Conservation (phyloP, 2,888 invertebrate species). For the Rugalucina vietnamica region DNA sequence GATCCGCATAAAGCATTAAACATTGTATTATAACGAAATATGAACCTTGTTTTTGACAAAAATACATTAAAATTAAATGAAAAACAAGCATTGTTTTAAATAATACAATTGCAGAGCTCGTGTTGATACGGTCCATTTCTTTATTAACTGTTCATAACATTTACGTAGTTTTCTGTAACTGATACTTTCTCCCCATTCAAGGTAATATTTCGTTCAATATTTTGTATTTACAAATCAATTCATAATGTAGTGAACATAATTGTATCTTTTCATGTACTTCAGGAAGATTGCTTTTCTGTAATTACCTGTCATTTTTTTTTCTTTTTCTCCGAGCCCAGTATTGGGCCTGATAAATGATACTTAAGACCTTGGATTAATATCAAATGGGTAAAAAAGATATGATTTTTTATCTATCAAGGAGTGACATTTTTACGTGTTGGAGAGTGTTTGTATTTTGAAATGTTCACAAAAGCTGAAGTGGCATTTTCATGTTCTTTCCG, state of each 20-base stretch:
- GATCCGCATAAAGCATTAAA: too few species aligned
- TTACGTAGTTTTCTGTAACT: background rate
- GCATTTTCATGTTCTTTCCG: background rate
- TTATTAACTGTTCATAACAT: background rate
- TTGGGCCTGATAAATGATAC: background rate
- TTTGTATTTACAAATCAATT: background rate
- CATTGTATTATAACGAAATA: too few species aligned
- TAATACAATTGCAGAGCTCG: too few species aligned
- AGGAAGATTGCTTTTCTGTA: background rate
- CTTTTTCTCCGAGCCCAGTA: background rate
- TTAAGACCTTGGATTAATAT: background rate
- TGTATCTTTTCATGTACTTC: background rate
- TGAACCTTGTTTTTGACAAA: too few species aligned
- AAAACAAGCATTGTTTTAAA: too few species aligned
- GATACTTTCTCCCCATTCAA: background rate
- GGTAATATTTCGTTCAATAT: background rate
- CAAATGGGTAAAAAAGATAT: background rate
- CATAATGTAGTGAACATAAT: slow-evolving; percentile 4
- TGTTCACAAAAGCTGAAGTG: background rate
- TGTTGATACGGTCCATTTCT: background rate
- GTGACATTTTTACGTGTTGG: background rate
- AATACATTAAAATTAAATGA: too few species aligned
- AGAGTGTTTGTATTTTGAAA: background rate
- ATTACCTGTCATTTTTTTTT: background rate
- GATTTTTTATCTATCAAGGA: background rate